Evolutionary conservation across 1,140 invertebrate genomes (phyloP).

Genomic region (Drosophila asahinai): DNA sequence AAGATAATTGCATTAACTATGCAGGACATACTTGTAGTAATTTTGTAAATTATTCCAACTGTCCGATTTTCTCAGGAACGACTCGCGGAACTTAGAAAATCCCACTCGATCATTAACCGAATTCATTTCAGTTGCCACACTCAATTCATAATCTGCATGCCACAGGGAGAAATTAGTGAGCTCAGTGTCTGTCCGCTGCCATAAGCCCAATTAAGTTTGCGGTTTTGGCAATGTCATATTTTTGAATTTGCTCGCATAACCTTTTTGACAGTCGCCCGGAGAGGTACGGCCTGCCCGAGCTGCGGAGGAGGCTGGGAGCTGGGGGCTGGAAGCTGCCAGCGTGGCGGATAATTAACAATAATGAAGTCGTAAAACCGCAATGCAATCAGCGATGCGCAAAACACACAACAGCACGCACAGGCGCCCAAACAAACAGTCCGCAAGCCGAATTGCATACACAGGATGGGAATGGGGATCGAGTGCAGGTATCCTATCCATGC

Average conservation of each 20-base stretch:
- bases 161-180: conserved; percentile 25
- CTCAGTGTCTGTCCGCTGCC: conserved; percentile 18
- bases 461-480: neutral
- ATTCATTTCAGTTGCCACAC: conserved; percentile 9
- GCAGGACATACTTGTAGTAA: too few species aligned
- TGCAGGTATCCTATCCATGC: conserved; percentile 5
- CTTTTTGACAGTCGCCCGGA: conserved; percentile 54
- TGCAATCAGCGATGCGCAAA: conserved; percentile 83
- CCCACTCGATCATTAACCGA: neutral
- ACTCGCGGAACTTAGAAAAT: neutral
- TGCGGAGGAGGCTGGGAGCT: conserved; percentile 36
- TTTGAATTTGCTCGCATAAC: conserved; percentile 40
- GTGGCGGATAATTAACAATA: conserved; percentile 80
- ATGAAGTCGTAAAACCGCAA: conserved; percentile 83
- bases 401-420: conserved; percentile 57
- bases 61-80: too few species aligned
- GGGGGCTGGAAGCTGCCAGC: conserved; percentile 22
- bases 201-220: conserved; percentile 43
- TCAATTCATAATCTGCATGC: conserved; percentile 27
- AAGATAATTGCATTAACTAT: too few species aligned
- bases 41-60: neutral
- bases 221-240: conserved; percentile 40
- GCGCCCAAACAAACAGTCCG: conserved; percentile 41
- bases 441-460: conserved; percentile 61
- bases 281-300: conserved; percentile 8